Base-by-base conservation (phyloP, 2,797 vertebrate genomes). In the Oreortyx pictus region DNA sequence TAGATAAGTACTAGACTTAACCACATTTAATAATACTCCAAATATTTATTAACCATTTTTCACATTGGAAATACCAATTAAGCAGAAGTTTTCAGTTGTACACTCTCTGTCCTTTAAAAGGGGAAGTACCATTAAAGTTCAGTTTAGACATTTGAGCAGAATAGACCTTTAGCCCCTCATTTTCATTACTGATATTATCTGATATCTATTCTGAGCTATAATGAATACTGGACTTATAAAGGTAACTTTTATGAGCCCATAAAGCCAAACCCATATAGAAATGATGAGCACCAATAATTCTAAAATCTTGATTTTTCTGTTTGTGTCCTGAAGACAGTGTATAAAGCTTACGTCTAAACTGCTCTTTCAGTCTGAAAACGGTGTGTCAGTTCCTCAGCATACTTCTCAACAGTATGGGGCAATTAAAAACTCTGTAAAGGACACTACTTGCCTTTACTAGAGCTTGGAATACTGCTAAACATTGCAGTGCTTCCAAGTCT, bases 211-310 rank as follows among this genome's bases (percentile, higher is more conserved):
- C 25, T 76, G 74, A 0, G 3, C 7, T 60, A 73, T 52, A 0
- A 0, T 27, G 8, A 75, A 56, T 41, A 50, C 19, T 83, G 78
- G 75, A 22, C 47, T 71, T 64, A 56, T 87, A 71, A 0, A 0
- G 14, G 10, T 79, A 47, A 60, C 14, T 4, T 60, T 5, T 82
- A 31, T 84, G 10, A 90, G 33, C 25, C 23, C 23, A 60, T 39
- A 35, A 12, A 90, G 60, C 25, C 49, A 90, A 83, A 89, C 16
- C n/a, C 29, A 65, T 17, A 23, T 65, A 61, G 43, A 80, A 89
- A 75, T 19, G 7, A 15, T 82, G 61, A 33, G 3, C 12, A 50
- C 9, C 11, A 54, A 17, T 29, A 29, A 31, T 54, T 29, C 52
- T 54, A 54, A 54, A 54, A 31, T 31, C 16, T 8, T 72, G 3